These are phyloP conservation scores for Myotis pilosus DNA, from an alignment of 2,797 vertebrate species.

Conservation along the genomic window DNA sequence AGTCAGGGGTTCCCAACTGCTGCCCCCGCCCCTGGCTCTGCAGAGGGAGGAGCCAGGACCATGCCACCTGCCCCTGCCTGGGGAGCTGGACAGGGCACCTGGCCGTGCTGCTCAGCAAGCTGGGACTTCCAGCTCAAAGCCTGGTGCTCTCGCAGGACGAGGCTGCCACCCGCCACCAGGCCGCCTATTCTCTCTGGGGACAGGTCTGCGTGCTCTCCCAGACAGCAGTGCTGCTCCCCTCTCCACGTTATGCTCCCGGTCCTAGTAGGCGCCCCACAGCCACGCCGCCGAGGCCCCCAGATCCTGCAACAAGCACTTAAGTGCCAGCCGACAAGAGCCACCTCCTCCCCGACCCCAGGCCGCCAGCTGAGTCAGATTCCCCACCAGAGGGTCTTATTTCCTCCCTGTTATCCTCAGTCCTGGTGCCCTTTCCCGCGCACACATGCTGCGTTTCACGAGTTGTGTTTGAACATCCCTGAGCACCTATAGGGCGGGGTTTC, in stretches of 20 bases:
- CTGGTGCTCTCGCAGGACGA: neutral
- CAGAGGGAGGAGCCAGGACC: neutral
- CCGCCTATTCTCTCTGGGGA: neutral
- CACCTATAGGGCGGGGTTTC: neutral
- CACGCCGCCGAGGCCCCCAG: neutral
- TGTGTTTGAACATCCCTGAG: neutral
- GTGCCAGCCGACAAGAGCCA: neutral
- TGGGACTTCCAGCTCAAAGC: neutral
- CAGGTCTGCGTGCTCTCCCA: neutral
- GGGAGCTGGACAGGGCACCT: neutral
- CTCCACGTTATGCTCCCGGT: accelerated
- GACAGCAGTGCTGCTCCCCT: neutral
- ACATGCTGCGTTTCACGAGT: neutral
- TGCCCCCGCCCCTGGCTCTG: too few species aligned
- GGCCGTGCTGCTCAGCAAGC: too few species aligned
- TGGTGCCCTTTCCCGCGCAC: neutral
- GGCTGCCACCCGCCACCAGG: neutral
- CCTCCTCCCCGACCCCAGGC: neutral
- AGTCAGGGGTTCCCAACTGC: neutral
- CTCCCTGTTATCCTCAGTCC: neutral
- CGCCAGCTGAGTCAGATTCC: neutral
- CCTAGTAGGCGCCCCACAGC: too few species aligned
- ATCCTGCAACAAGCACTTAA: neutral
- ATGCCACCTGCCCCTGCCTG: neutral
- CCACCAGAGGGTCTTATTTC: neutral